phyloP scores from a whole-genome alignment of 2,113 vertebrate species.

The Tenebrosternarchus preto region DNA sequence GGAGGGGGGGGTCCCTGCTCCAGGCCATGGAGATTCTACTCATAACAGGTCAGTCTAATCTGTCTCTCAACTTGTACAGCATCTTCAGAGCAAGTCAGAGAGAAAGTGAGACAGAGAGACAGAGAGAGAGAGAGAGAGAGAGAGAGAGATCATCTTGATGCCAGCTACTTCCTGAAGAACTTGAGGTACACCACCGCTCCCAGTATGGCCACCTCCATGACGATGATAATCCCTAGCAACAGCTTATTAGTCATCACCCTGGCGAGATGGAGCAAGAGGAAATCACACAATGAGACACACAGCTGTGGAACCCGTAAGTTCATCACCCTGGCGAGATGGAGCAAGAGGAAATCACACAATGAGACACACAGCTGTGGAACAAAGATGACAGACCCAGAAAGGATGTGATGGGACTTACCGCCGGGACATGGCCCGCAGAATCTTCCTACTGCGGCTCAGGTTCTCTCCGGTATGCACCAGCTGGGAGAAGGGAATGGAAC shows the following conservation, averaged over 20 bases:
- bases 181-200: constrained; percentile 91
- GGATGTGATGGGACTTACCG: constrained; percentile 74
- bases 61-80: not conserved
- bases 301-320: no score
- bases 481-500: constrained; percentile 66
- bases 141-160: not conserved
- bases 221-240: constrained; percentile 85
- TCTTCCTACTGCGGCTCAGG: constrained; percentile 89
- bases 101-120: constrained; percentile 28
- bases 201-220: constrained; percentile 89
- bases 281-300: no score
- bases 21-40: not conserved
- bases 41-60: not conserved
- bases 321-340: constrained; percentile 47
- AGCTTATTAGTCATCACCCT: constrained; percentile 94
- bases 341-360: not conserved
- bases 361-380: no score
- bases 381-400: no score
- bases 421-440: constrained; percentile 90
- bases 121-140: constrained; percentile 13
- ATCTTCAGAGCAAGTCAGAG: not conserved
- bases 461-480: constrained; percentile 91
- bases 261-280: constrained; percentile 36
- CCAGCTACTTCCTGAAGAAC: constrained; percentile 78
- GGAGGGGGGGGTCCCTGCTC: not conserved